Base-by-base conservation (phyloP, 2,797 vertebrate species). In the Urocyon cinereoargenteus region DNA sequence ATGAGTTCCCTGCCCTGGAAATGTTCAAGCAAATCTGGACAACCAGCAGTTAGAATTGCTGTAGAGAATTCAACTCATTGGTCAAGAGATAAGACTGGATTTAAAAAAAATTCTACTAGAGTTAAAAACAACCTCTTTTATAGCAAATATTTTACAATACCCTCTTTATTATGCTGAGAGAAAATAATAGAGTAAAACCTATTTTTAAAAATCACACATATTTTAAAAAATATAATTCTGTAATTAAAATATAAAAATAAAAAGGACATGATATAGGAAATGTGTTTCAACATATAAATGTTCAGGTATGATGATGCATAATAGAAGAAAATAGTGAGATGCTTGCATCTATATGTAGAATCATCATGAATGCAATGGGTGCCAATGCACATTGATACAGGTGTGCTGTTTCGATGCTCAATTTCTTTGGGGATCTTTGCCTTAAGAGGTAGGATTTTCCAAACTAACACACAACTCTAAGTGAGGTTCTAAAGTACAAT, bases 131-230 rank as follows among this genome's bases (percentile, higher is more conserved):
- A 18, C 13, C 26, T 77, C 36, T 87, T 89, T 75, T 51, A 64
- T 45, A 85, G 70, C n/a, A 70, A 95, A 93, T 79, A 59, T 28
- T 86, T 84, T 61, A 53, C 57, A 75, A 61, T 3, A 86, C 57
- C 18, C 15, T 26, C 57, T 86, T 86, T 83, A 86, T 70, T 62
- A 82, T 53, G 31, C n/a, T 92, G 45, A 90, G 85, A 51, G 89
- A 73, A 97, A 94, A 36, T 81, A 83, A 84, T 51, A 88, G 28
- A 94, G 53, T 49, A 97, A 95, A 70, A 4, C 12, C 28, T 66
- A 82, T 11, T 78, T 96, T 94, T 68, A 68, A 59, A 95, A 96
- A 87, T 86, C 51, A 31, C 22, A 45, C 18, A 45, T 45, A 51
- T 66, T 13, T 72, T n/a, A 16, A 55, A n/a, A 73, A 95, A 53